Base-by-base conservation (phyloP, 2,888 invertebrate genomes). In the Tenthredo distinguenda region DNA sequence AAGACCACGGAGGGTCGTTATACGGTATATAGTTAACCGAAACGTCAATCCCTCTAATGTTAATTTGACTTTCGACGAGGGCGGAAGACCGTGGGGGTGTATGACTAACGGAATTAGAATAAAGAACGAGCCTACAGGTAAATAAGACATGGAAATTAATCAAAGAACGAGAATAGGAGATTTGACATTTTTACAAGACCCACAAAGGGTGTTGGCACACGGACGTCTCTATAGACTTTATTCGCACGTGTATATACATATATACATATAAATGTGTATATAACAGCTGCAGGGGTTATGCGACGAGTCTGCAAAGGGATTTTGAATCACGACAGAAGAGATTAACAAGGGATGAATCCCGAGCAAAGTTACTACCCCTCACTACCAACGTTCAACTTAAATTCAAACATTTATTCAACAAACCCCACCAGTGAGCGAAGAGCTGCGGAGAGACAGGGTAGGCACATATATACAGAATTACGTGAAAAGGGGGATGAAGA, bases 381-480 rank as follows among this genome's bases (percentile, higher is more conserved):
- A 26, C 34, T 26, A 71, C 9, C 76, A 12, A 76, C 21, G 43
- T 15, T 47, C 47, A 15, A 40, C 43, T 76, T 47, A 43, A 43
- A 76, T 76, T 76, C 26, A 76, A 74, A 74, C 21, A 74, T 74
- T 74, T 74, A 74, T 74, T 74, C 74, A 74, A 74, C 74, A 21
- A 72, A 31, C n/a, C 55, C n/a, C 18, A 55, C n/a, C n/a, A 55
- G 55, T n/a, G 26, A 26, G 62, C 10, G 5, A 10, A 62, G 62
- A 26, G 26, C 47, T 6, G 26, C 26, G 10, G 62, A 62, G 58
- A 1, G n/a, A 55, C 5, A 7, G 55, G 62, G 3, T 50, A 50
- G 18, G 3, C 5, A 50, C 1, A 5, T 50, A 50, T n/a, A 2
- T 47, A 47, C 37, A 9, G 12, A 2, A 50, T 18, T n/a, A 50